Conservation (phyloP, 2,113 vertebrate species). For the Cottus gobio region DNA sequence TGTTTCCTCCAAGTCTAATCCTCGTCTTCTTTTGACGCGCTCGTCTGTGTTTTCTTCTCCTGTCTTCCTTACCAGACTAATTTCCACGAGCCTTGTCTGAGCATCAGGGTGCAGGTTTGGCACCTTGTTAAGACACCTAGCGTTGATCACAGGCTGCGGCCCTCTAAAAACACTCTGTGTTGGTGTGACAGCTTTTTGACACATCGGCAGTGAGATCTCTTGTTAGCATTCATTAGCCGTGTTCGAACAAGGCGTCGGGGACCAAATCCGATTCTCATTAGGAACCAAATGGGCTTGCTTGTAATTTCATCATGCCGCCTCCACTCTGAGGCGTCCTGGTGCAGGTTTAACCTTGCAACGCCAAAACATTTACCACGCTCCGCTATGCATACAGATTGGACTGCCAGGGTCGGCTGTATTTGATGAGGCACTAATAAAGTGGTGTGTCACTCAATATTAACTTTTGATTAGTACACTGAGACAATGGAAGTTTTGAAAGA, state of each 20-base stretch:
- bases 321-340: constrained; percentile 16
- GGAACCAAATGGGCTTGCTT: constrained; percentile 51
- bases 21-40: constrained; percentile 44
- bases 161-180: constrained; percentile 13
- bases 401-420: neutral
- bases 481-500: neutral
- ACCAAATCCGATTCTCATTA: constrained; percentile 42
- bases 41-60: constrained; percentile 33
- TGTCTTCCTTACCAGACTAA: constrained; percentile 8
- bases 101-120: constrained; percentile 1
- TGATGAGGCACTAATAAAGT: neutral
- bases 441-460: neutral
- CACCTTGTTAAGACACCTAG: constrained; percentile 9
- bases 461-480: neutral
- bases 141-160: neutral
- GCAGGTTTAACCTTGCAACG: constrained; percentile 48
- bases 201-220: constrained; percentile 23
- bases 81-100: constrained; percentile 6
- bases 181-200: constrained; percentile 14
- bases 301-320: constrained; percentile 61
- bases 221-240: constrained; percentile 56
- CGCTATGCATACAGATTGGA: constrained; percentile 43
- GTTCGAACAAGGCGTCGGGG: constrained; percentile 23
- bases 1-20: constrained; percentile 31
- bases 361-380: constrained; percentile 7